These are phyloP conservation scores for Empidonax alnorum DNA, from an alignment of 2,113 vertebrate species.

Conservation along the genomic window DNA sequence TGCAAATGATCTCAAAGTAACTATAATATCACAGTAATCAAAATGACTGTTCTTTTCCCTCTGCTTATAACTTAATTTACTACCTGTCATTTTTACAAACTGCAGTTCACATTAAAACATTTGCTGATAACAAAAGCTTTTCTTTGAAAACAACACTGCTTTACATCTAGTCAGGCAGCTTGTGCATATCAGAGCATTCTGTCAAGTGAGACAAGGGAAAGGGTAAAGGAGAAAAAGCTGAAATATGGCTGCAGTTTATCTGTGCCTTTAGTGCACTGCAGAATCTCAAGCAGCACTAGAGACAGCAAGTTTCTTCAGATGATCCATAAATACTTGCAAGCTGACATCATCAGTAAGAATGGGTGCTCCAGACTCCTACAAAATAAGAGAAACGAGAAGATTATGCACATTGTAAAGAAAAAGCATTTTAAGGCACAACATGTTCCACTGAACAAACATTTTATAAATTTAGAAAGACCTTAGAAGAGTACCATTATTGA, in stretches of 20 bases:
- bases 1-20: constrained; percentile 47
- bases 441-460: neutral
- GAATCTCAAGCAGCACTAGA: constrained; percentile 90
- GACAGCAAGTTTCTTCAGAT: constrained; percentile 96
- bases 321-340: constrained; percentile 98
- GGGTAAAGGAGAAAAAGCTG: constrained; percentile 27
- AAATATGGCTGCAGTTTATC: constrained; percentile 47
- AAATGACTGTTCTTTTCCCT: constrained; percentile 57
- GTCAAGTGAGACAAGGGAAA: constrained; percentile 20
- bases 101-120: constrained; percentile 33
- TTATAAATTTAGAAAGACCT: neutral
- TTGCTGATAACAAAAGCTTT: constrained; percentile 12
- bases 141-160: constrained; percentile 43
- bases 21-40: constrained; percentile 59
- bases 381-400: neutral
- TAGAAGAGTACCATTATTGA: neutral
- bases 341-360: constrained; percentile 98
- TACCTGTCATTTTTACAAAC: constrained; percentile 36
- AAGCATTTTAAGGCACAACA: neutral
- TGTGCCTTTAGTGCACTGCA: neutral
- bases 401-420: neutral
- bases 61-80: constrained; percentile 53
- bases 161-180: constrained; percentile 64
- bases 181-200: constrained; percentile 52
- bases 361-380: constrained; percentile 93